Percentiles rank a stretch among this genome's conserved stretches.
phyloP scores from a whole-genome alignment of 2,888 invertebrate genomes.

The Sarcophaga variegata region DNA sequence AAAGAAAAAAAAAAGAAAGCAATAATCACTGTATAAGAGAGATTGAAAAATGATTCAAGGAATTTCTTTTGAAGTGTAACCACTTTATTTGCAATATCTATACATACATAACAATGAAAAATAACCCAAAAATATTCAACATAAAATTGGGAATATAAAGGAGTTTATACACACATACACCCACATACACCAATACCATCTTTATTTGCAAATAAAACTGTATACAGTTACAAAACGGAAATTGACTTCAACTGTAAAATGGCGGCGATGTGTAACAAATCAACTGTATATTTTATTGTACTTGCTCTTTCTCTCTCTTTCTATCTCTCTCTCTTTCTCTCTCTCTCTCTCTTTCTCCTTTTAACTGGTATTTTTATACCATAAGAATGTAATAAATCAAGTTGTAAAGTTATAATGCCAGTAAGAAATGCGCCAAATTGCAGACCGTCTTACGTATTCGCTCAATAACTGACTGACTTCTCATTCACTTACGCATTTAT shows the following conservation, averaged over 20 bases:
- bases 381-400: constrained; percentile 65
- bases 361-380: not conserved
- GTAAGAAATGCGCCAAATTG: constrained; percentile 41
- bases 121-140: not conserved
- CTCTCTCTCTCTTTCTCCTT: not conserved
- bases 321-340: not conserved
- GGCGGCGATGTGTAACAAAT: constrained; percentile 54
- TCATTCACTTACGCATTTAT: constrained; percentile 19
- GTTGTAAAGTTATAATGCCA: constrained; percentile 57
- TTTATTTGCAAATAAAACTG: not conserved
- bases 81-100: constrained; percentile 2
- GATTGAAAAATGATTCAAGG: constrained; percentile 49
- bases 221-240: constrained; percentile 39
- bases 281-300: constrained; percentile 51
- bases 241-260: constrained; percentile 51
- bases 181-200: too few species aligned
- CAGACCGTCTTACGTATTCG: not conserved
- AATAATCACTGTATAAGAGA: constrained; percentile 16
- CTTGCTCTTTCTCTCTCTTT: not conserved
- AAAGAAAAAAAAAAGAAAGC: constrained; percentile 1
- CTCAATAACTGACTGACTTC: constrained; percentile 1
- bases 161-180: too few species aligned
- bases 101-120: not conserved
- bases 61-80: constrained; percentile 24
- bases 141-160: not conserved